Evolutionary conservation across 2,888 invertebrate species (phyloP), one percentile per base, ranked within the genome.

Genomic region (Pyrochroa serraticornis): DNA sequence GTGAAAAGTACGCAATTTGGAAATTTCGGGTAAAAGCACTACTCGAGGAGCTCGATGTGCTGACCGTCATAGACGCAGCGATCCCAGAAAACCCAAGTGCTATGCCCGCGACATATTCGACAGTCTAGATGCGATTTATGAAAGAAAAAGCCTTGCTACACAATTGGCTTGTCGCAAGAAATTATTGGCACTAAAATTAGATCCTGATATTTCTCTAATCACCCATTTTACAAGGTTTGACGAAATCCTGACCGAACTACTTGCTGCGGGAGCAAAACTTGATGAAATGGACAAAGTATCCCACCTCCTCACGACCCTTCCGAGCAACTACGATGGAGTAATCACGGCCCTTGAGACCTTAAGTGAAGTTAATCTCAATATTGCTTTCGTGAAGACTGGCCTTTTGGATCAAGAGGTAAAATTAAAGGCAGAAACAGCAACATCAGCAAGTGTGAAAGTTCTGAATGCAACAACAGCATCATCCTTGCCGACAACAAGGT

Each of bases 271-370:
- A 30, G 75, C 72, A 1, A 71, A 69, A 43, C 41, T 76, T 3
- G 71, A 75, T 12, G 75, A 78, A 62, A 72, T 67, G 2, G 75
- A 76, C 46, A 76, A 75, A 61, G 62, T 77, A 2, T 63, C 73
- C 0, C 73, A 76, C 58, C 64, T 77, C n/a, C 60, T 77, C 8
- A 36, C 75, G 1, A 74, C 75, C n/a, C 50, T 77, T 30, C 75
- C 77, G 5, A 7, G 66, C n/a, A 46, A 60, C 12, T 76, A 77
- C 60, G 71, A 77, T 52, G 73, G 73, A 3, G 67, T 77, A 1
- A 67, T 75, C n/a, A 76, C 76, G 7, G 77, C 77, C 0, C 65
- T 77, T 0, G 74, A 77, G 63, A 76, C 74, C 1, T 60, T 77
- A 22, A 58, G 69, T 0, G 72, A 75, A 51, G 72, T 68, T 56